Evolutionary conservation across 2,113 vertebrate species (phyloP), one percentile per base, ranked within the genome.

Genomic region (Pycnonotus jocosus): DNA sequence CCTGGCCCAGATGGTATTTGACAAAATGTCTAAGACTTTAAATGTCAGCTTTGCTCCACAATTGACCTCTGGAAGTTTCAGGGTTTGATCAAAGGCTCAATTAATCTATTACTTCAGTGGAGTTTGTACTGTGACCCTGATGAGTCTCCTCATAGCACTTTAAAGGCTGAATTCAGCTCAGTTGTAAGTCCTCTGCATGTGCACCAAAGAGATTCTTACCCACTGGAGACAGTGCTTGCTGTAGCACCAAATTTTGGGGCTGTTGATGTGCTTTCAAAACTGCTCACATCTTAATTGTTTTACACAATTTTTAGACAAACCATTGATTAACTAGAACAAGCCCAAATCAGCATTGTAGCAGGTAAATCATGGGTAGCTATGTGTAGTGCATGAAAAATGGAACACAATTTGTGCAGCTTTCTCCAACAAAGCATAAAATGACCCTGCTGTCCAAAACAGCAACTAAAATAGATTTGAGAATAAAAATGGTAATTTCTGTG

Each of bases 401-500:
- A 96, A 98, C 96, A 91, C 15, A 86, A 86, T 62, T 91, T 61
- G 35, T 94, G 89, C n/a, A 88, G 74, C 91, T 95, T 96, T 92
- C 89, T 94, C 81, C 83, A 97, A 96, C 79, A 90, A 90, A 93
- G 86, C 94, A 90, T 66, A 85, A 94, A 86, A 97, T 96, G 95
- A 86, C 35, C 86, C 28, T 62, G 91, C 74, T 96, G 77, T 71
- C 88, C 84, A 42, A 95, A 97, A 17, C 35, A 91, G 94, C 96
- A 97, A 97, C 90, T 92, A 96, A 98, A 98, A 96, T 11, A 58
- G 57, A 95, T 79, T 7, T 93, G 92, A 91, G 94, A 93, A 93
- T 90, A 93, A 96, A 97, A 95, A 94, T 94, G 97, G 96, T 64
- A 70, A 89, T 65, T 77, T 91, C 81, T 81, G 12, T 74, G 37